These are phyloP conservation scores for Lytechinus variegatus DNA, from an alignment of 35 echinoderm and acorn worm species.

Conservation along the genomic window DNA sequence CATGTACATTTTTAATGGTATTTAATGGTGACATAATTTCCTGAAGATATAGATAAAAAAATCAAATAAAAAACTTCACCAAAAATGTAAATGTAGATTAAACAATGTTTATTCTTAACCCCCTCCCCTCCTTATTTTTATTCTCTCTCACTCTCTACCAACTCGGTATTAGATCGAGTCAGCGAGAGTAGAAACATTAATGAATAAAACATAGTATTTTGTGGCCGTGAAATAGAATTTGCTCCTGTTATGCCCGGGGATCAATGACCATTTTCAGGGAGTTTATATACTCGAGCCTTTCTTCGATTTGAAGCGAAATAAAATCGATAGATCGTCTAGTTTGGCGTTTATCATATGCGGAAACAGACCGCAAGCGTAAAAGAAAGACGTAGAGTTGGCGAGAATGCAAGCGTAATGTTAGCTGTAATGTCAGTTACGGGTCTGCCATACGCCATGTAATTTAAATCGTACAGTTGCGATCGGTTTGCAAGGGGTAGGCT, in stretches of 20 bases:
- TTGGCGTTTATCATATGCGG: slow-evolving; percentile 48
- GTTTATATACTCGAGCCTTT: slow-evolving; percentile 40
- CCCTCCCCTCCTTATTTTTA: no score
- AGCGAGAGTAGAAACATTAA: not conserved
- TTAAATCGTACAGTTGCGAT: not conserved
- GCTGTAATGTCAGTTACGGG: slow-evolving; percentile 46
- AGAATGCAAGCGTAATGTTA: slow-evolving; percentile 46
- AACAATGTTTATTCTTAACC: no score
- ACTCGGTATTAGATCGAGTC: not conserved
- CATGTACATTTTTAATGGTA: no score
- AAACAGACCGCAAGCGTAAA: slow-evolving; percentile 9
- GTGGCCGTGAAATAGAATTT: slow-evolving; percentile 52
- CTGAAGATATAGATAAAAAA: no score
- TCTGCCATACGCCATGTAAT: slow-evolving; percentile 32
- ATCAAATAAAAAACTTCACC: no score
- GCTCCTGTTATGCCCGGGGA: slow-evolving; percentile 43
- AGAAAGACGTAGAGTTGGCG: not conserved
- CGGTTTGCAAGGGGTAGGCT: not conserved
- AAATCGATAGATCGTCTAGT: slow-evolving; percentile 54
- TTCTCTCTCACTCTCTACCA: not conserved
- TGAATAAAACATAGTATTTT: slow-evolving; percentile 46
- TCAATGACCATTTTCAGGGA: slow-evolving; percentile 50
- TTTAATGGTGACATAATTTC: no score
- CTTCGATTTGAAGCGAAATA: slow-evolving; percentile 33
- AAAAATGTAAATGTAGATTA: no score